Percentiles rank a stretch among this genome's conserved stretches.
Conservation (phyloP, 2,797 vertebrate species). For the Argentina silus region DNA sequence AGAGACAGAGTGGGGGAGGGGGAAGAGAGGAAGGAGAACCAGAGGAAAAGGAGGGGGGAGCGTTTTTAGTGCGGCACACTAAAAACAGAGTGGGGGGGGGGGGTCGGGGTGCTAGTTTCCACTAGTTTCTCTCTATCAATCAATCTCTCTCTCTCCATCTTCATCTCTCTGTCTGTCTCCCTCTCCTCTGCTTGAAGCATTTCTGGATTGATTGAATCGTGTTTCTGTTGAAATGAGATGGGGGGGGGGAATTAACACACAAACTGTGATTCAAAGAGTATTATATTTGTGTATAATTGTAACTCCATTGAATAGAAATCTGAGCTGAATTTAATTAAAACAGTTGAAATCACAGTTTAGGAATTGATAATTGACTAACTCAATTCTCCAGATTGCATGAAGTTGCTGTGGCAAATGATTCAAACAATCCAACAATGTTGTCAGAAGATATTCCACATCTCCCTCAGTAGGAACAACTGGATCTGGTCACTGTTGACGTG, state of each 20-base stretch:
- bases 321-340: slow-evolving; percentile 32
- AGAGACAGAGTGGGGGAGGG: neutral
- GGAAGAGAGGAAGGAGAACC: slow-evolving; percentile 20
- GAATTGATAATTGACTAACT: slow-evolving; percentile 11
- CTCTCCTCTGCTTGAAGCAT: slow-evolving; percentile 61
- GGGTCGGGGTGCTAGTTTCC: too few relatives aligned
- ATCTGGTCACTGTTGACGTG: slow-evolving; percentile 42
- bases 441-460: slow-evolving; percentile 43
- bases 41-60: neutral
- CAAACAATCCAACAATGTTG: slow-evolving; percentile 42
- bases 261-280: slow-evolving; percentile 41
- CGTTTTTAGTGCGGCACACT: neutral
- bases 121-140: too few relatives aligned
- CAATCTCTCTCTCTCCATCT: slow-evolving; percentile 23
- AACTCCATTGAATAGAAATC: slow-evolving; percentile 39
- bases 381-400: slow-evolving; percentile 51
- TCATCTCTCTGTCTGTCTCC: slow-evolving; percentile 28
- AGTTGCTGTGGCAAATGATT: slow-evolving; percentile 40
- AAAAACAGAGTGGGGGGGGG: too few relatives aligned
- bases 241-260: slow-evolving; percentile 32
- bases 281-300: slow-evolving; percentile 50
- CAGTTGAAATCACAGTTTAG: slow-evolving; percentile 19
- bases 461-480: slow-evolving; percentile 34
- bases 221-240: slow-evolving; percentile 43
- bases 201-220: slow-evolving; percentile 58